A percentile compares a stretch with the other conserved stretches of the same genome.
Evolutionary conservation across 35 echinoderm and acorn worm species (phyloP).

Genomic region (Stichopus chloronotus): DNA sequence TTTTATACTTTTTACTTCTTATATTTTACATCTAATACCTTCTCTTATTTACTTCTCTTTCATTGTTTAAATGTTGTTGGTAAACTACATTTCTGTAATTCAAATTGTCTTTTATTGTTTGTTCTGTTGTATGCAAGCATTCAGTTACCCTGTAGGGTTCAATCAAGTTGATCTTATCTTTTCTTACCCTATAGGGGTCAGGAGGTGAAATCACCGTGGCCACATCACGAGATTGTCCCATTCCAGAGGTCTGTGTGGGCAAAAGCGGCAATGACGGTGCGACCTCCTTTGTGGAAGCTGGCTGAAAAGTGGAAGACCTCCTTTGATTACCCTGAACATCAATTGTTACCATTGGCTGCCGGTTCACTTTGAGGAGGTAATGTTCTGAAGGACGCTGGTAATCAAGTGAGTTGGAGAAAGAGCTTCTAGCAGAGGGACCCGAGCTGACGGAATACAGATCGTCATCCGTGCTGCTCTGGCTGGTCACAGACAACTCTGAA

Average conservation of each 20-base stretch:
- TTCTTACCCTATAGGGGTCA: conserved; percentile 23
- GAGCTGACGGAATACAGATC: neutral
- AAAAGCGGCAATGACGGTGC: too few relatives aligned
- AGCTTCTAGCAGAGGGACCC: neutral
- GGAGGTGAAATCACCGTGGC: conserved; percentile 19
- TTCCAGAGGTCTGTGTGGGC: neutral
- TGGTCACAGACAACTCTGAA: conserved; percentile 14
- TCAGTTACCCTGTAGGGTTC: neutral
- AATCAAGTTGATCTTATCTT: neutral
- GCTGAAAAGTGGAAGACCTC: neutral
- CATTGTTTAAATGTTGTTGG: neutral
- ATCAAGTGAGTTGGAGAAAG: neutral
- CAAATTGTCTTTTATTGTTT: neutral
- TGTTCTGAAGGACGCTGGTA: neutral
- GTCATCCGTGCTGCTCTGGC: conserved; percentile 36
- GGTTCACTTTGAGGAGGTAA: neutral
- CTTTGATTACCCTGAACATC: neutral
- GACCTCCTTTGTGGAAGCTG: neutral
- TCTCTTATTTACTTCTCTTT: neutral
- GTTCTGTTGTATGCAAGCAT: neutral
- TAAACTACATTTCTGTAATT: neutral
- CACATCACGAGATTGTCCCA: neutral
- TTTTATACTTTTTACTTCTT: too few relatives aligned
- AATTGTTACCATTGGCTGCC: neutral
- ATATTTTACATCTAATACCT: too few relatives aligned